Base-by-base conservation (phyloP, 2,113 vertebrate genomes). In the Tauraco erythrolophus region DNA sequence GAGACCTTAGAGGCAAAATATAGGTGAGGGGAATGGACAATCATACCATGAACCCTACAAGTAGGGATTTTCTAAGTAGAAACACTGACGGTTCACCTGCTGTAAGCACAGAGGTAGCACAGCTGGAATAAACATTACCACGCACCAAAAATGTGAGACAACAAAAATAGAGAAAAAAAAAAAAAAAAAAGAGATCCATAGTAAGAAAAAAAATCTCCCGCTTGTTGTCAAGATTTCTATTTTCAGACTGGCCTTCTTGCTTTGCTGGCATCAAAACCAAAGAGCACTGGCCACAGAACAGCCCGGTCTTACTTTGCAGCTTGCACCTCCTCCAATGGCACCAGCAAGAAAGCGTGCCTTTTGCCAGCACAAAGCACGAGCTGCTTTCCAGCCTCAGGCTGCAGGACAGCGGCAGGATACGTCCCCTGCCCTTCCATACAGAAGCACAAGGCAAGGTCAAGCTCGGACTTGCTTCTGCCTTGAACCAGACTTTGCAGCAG, bases 311-410 rank as follows among this genome's bases (percentile, higher is more conserved):
- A 19, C 23, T 83, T 51, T 97, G 97, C 97, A 98, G 97, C 92
- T 95, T 83, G 96, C 88, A 94, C 92, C 97, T 91, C 95, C 92
- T 89, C 61, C 89, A 94, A 88, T 90, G 84, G 81, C 98, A 74
- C 96, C 97, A 96, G 89, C 94, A 91, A 95, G 97, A 88, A 81
- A 97, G 88, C 77, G 97, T 97, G 98, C 94, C 97, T 92, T 96
- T 62, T 71, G 95, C 84, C 89, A 93, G 97, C 92, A 91, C 95
- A 86, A 92, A 95, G 45, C 74, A 31, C 5, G 22, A 58, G 12
- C 74, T 13, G 27, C 39, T 28, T 28, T 22, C 81, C 57, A 91
- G 94, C 68, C 88, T 39, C 30, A 7, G 83, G 78, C 65, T 48
- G 19, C 79, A 51, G 46, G 62, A 77, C 78, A 70, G 79, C 19